These are phyloP conservation scores for Pteropus rufus DNA, from an alignment of 2,797 vertebrate species.

Conservation along the genomic window DNA sequence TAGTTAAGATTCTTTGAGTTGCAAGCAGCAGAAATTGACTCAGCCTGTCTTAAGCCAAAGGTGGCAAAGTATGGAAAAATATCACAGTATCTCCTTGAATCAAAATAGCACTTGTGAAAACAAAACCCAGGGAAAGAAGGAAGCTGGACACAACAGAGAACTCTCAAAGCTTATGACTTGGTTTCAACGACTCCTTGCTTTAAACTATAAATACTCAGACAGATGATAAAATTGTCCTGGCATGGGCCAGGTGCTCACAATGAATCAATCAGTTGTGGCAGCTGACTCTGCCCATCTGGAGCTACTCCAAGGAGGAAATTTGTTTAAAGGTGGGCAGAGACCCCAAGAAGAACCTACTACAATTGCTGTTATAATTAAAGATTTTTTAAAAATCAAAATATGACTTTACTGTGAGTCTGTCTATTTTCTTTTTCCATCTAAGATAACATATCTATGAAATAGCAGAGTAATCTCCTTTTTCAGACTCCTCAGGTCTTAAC, in stretches of 20 bases:
- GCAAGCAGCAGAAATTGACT: slow-evolving; percentile 29
- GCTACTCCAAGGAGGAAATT: not conserved
- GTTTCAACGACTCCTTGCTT: not conserved
- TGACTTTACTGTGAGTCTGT: no score
- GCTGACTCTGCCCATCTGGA: not conserved
- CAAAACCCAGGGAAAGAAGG: not conserved
- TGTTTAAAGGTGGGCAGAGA: not conserved
- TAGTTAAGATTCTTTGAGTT: not conserved
- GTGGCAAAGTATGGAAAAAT: not conserved
- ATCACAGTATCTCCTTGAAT: not conserved
- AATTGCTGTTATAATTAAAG: not conserved
- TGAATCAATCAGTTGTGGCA: not conserved
- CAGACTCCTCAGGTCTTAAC: no score
- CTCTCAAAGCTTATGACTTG: not conserved
- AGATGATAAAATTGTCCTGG: not conserved
- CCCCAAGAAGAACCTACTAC: not conserved
- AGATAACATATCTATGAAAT: no score
- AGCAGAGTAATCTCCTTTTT: no score
- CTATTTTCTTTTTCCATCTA: no score
- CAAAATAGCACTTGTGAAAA: not conserved
- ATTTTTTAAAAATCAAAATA: not conserved
- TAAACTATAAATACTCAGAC: not conserved
- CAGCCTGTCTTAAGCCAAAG: not conserved
- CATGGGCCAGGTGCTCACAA: not conserved
- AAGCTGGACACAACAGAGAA: not conserved